Conservation (phyloP, 2,113 vertebrate genomes). For the Alaudala cheleensis region DNA sequence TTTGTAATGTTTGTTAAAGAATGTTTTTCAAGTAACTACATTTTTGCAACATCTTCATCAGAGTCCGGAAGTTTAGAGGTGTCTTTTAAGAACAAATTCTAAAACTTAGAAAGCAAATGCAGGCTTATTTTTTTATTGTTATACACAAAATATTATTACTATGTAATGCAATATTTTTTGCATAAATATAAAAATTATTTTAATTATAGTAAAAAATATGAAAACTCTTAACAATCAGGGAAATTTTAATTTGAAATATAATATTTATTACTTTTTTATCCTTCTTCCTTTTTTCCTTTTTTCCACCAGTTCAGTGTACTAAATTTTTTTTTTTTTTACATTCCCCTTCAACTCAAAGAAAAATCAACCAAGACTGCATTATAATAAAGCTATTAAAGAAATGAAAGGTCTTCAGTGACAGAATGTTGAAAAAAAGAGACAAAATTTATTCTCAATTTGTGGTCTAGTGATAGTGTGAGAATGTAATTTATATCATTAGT, state of each 20-base stretch:
- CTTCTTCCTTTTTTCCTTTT: rapidly evolving
- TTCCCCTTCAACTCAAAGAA: neutral
- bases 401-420: neutral
- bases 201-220: neutral
- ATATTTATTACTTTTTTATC: neutral
- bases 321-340: neutral
- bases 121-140: neutral
- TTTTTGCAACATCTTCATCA: neutral
- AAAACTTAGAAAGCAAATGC: neutral
- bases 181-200: neutral
- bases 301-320: neutral
- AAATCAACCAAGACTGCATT: neutral
- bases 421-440: neutral
- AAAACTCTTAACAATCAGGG: neutral
- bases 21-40: neutral
- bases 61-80: neutral
- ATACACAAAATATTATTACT: neutral
- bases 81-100: neutral
- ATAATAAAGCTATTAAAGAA: neutral
- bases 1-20: neutral
- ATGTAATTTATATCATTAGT: neutral
- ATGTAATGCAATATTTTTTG: neutral
- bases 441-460: neutral
- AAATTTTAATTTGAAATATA: neutral
- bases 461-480: neutral